Evolutionary conservation across 2,113 vertebrate species (phyloP).

Genomic region (Phasianus colchicus): DNA sequence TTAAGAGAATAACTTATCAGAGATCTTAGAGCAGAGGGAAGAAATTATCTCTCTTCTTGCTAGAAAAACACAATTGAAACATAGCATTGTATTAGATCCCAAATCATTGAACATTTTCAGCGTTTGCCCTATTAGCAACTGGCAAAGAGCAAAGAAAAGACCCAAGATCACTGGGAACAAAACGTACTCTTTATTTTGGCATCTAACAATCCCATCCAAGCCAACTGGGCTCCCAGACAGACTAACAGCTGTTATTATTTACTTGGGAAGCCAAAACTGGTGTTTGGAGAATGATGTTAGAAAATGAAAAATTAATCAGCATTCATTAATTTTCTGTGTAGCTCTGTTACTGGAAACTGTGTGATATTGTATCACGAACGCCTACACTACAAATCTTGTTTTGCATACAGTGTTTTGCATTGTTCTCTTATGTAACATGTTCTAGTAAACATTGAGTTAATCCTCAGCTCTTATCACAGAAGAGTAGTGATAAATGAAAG

Average conservation of each 20-base stretch:
- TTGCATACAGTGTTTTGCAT: background rate
- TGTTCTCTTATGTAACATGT: background rate
- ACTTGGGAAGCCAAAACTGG: background rate
- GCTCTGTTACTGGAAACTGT: background rate
- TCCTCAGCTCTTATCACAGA: background rate
- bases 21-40: background rate
- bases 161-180: background rate
- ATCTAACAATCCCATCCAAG: background rate
- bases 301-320: slow-evolving; percentile 14
- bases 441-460: background rate
- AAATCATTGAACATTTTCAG: background rate
- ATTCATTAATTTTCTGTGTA: background rate
- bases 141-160: slow-evolving; percentile 3
- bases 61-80: background rate
- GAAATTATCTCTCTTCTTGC: background rate
- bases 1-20: background rate
- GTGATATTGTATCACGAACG: background rate
- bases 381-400: background rate
- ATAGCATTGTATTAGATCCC: background rate
- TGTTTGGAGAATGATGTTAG: background rate
- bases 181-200: slow-evolving; percentile 16
- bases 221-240: background rate
- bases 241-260: background rate
- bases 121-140: background rate
- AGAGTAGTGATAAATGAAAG: background rate